Evolutionary conservation across 2,113 vertebrate genomes (phyloP), one percentile per base, ranked within the genome.

Genomic region (Actinemys pallida): DNA sequence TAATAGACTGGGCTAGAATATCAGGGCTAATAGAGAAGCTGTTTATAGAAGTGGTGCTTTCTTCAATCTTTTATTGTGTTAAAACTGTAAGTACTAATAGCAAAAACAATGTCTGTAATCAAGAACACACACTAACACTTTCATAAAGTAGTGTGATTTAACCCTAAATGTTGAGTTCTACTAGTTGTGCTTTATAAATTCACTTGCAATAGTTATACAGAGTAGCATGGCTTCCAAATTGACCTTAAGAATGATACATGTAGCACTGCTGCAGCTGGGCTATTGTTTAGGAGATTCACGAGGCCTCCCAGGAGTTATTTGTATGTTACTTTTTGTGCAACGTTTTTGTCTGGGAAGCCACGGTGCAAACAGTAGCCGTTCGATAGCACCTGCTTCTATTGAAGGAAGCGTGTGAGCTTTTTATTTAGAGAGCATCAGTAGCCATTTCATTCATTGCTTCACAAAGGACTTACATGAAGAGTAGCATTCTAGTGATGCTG

Each of bases 351-450:
- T 90, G 97, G 87, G 97, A 98, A 97, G 95, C 97, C 93, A 80
- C 97, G 98, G 98, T 98, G 98, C 97, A 98, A 98, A 98, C 97
- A 98, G 98, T 98, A 95, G 93, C 92, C 86, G 85, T 97, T 98
- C 4, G 4, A 83, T 75, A 97, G 98, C 99, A 99, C 98, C 98
- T 99, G 98, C 98, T 98, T 94, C 98, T 98, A 93, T 96, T 97
- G 96, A 90, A 93, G 83, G 47, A 65, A 78, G 92, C 54, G 22
- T 75, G 65, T 42, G 47, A 81, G 62, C 81, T 93, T 93, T 85
- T 97, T 95, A 96, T 97, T 96, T 97, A 91, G 83, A 94, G 95
- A 92, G 91, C 89, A 96, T 98, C 83, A 69, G 97, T 97, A 93
- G 96, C 97, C 83, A 79, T 98, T 98, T 97, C 96, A 98, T 98